A percentile compares a stretch with the other conserved stretches of the same genome.
phyloP scores from a whole-genome alignment of 1,140 invertebrate species.

The Rhagoletis zephyria region DNA sequence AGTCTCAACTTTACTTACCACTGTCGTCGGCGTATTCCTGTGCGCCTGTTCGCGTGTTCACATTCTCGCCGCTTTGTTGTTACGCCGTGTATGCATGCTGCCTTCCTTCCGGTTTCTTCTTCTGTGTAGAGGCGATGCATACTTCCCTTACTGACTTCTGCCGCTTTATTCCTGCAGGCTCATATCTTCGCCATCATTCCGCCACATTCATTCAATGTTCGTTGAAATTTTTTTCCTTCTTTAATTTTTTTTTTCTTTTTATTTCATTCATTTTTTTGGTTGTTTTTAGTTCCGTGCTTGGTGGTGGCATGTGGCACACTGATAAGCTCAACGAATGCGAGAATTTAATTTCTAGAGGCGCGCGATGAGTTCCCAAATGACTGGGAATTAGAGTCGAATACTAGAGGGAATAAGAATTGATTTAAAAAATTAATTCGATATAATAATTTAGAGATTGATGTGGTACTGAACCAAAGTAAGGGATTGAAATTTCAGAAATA shows the following conservation, averaged over 20 bases:
- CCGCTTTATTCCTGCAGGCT: constrained; percentile 24
- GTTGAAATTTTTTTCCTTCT: constrained; percentile 20
- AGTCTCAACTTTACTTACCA: background rate
- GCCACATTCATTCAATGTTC: background rate
- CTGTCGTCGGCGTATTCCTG: background rate
- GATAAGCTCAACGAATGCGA: constrained; percentile 50
- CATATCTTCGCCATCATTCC: background rate
- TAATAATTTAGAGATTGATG: background rate
- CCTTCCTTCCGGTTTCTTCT: constrained; percentile 69
- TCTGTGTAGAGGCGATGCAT: background rate
- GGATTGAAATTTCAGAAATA: too few species aligned
- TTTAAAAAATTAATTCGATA: background rate
- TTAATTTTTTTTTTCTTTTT: constrained; percentile 5
- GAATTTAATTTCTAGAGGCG: background rate
- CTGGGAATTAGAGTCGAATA: background rate
- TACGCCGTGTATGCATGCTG: constrained; percentile 60
- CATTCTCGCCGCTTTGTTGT: constrained; percentile 54
- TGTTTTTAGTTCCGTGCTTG: constrained; percentile 27
- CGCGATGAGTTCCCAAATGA: background rate
- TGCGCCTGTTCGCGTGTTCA: constrained; percentile 34
- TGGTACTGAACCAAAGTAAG: too few species aligned
- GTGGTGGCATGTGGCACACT: constrained; percentile 30
- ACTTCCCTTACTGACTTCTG: background rate
- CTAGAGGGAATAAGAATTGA: background rate
- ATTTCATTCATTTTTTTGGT: background rate